Percentiles rank a stretch among this genome's conserved stretches.
Conservation (phyloP, 2,797 vertebrate genomes). For the Rhynchonycteris naso region DNA sequence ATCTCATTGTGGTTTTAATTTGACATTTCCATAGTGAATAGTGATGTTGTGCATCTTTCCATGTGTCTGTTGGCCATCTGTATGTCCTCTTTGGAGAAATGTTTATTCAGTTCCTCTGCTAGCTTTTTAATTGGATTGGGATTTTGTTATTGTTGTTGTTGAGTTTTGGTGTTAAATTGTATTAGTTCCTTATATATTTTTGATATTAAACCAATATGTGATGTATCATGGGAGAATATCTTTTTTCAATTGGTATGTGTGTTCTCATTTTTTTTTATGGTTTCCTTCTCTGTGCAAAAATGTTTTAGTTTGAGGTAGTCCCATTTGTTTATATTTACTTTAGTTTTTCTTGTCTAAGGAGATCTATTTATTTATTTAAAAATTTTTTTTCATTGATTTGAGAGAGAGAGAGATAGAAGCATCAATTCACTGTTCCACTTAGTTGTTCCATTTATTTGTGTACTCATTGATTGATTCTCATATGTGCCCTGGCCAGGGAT, state of each 20-base stretch:
- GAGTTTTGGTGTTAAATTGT: neutral
- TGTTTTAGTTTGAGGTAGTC: neutral
- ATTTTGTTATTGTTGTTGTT: neutral
- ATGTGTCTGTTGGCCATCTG: neutral
- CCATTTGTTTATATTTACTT: neutral
- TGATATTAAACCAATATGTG: neutral
- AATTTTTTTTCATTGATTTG: too few species aligned
- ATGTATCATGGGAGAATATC: neutral
- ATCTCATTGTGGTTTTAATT: neutral
- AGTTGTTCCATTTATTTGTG: too few species aligned
- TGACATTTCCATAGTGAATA: neutral
- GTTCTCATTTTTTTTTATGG: neutral
- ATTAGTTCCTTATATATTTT: neutral
- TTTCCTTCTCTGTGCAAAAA: neutral
- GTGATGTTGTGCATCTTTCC: neutral
- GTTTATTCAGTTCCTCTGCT: neutral
- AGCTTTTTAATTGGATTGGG: neutral
- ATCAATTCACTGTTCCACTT: too few species aligned
- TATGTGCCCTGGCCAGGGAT: too few species aligned
- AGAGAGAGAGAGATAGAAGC: too few species aligned
- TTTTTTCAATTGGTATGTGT: neutral
- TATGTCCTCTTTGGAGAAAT: neutral
- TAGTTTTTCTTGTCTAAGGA: neutral
- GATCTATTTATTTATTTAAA: neutral
- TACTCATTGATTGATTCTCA: too few species aligned